phyloP scores from a whole-genome alignment of 2,888 invertebrate genomes.

The Dynastes hyllus region DNA sequence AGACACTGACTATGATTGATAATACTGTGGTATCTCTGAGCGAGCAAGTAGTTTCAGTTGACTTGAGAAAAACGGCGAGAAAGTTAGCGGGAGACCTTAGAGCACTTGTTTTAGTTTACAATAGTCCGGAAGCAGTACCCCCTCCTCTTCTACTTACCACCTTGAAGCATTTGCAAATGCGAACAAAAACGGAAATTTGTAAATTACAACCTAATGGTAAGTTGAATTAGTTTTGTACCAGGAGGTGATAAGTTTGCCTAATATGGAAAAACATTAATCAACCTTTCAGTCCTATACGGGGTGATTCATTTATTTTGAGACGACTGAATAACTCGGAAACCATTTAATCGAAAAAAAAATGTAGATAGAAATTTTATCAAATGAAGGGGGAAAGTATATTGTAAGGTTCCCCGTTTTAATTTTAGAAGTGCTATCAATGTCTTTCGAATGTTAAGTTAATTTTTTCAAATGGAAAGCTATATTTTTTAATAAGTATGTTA shows the following conservation, averaged over 20 bases:
- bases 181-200: conserved; percentile 64
- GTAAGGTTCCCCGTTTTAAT: too few species aligned
- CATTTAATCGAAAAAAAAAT: too few species aligned
- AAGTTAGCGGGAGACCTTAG: conserved; percentile 75
- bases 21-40: conserved; percentile 77
- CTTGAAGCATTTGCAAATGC: conserved; percentile 65
- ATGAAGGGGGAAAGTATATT: too few species aligned
- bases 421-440: too few species aligned
- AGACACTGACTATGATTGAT: conserved; percentile 76
- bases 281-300: too few species aligned
- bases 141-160: conserved; percentile 65
- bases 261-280: too few species aligned
- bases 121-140: conserved; percentile 68
- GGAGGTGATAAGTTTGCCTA: not conserved
- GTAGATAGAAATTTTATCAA: too few species aligned
- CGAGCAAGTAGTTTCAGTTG: conserved; percentile 73
- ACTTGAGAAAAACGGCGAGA: conserved; percentile 72
- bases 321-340: too few species aligned
- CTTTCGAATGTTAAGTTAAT: too few species aligned
- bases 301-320: too few species aligned
- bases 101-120: conserved; percentile 76
- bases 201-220: conserved; percentile 64
- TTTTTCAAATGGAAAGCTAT: too few species aligned
- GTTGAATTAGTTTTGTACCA: conserved; percentile 3
- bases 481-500: too few species aligned